Conservation (phyloP, 2,888 invertebrate genomes). For the Cryptus viduatorius region DNA sequence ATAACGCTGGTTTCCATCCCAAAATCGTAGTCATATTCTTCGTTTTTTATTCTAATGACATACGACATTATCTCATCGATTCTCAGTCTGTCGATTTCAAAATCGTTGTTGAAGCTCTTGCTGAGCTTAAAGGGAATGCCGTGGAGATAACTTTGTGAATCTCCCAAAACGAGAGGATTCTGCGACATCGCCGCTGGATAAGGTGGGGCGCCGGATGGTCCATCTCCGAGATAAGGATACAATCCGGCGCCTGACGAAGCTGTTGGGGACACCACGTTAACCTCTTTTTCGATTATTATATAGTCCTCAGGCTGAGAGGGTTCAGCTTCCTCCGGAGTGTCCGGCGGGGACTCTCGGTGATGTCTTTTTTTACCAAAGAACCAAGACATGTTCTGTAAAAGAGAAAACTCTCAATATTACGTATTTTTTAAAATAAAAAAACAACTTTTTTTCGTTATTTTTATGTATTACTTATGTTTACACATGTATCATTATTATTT, state of each 20-base stretch:
- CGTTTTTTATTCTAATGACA: slow-evolving; percentile 85
- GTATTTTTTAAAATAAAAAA: neutral
- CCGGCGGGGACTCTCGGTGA: slow-evolving; percentile 78
- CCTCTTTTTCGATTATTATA: slow-evolving; percentile 76
- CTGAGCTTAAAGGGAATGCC: slow-evolving; percentile 87
- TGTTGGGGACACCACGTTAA: slow-evolving; percentile 63
- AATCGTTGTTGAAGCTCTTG: slow-evolving; percentile 86
- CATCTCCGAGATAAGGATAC: slow-evolving; percentile 75
- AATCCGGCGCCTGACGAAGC: slow-evolving; percentile 65
- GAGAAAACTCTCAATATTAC: neutral
- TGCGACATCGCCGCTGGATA: slow-evolving; percentile 66
- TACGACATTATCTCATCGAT: slow-evolving; percentile 86
- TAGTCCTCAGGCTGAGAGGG: slow-evolving; percentile 74
- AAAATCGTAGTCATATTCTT: slow-evolving; percentile 86
- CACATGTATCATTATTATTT: no score
- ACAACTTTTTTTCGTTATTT: neutral
- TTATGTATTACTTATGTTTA: no score
- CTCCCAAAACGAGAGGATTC: slow-evolving; percentile 63
- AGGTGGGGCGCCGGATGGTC: slow-evolving; percentile 42
- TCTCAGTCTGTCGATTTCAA: slow-evolving; percentile 84
- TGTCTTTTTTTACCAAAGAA: slow-evolving; percentile 82
- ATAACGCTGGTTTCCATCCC: slow-evolving; percentile 86
- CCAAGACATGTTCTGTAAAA: slow-evolving; percentile 81
- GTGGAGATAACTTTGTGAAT: slow-evolving; percentile 84
- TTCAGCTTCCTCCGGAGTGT: slow-evolving; percentile 75